Evolutionary conservation across 2,113 vertebrate genomes (phyloP).

Genomic region (Carlito syrichta): DNA sequence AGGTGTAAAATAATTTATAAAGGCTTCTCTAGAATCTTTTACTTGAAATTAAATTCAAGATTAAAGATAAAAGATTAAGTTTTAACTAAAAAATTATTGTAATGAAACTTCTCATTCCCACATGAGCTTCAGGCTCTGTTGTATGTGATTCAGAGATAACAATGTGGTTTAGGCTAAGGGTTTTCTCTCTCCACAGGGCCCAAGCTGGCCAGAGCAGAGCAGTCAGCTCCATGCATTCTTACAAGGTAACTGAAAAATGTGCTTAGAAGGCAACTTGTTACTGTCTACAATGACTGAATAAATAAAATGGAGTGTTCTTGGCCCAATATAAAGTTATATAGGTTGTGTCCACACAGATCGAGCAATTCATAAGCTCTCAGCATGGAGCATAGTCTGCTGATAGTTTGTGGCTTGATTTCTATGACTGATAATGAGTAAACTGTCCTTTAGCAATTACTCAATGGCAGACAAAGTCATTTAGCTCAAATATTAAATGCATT

Average conservation of each 20-base stretch:
- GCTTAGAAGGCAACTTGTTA: neutral
- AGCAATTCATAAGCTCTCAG: neutral
- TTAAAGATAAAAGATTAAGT: neutral
- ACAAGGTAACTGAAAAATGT: neutral
- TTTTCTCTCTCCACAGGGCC: rapidly evolving
- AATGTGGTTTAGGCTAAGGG: neutral
- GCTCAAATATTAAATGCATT: neutral
- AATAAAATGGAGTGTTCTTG: neutral
- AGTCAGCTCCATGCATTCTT: rapidly evolving
- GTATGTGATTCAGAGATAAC: neutral
- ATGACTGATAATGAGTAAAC: neutral
- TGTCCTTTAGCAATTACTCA: neutral
- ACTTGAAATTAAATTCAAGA: neutral
- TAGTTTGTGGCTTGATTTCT: neutral
- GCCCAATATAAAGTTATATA: neutral
- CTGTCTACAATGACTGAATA: neutral
- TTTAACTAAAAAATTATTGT: neutral
- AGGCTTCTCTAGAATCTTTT: neutral
- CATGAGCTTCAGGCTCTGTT: neutral
- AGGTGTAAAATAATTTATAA: neutral
- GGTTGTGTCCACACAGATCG: too few relatives aligned
- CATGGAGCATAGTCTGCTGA: neutral
- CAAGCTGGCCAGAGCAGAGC: rapidly evolving
- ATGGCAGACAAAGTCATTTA: neutral
- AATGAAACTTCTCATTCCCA: neutral